These are phyloP conservation scores for Cryptocephalus moraei DNA, from an alignment of 2,888 invertebrate genomes.

Conservation along the genomic window DNA sequence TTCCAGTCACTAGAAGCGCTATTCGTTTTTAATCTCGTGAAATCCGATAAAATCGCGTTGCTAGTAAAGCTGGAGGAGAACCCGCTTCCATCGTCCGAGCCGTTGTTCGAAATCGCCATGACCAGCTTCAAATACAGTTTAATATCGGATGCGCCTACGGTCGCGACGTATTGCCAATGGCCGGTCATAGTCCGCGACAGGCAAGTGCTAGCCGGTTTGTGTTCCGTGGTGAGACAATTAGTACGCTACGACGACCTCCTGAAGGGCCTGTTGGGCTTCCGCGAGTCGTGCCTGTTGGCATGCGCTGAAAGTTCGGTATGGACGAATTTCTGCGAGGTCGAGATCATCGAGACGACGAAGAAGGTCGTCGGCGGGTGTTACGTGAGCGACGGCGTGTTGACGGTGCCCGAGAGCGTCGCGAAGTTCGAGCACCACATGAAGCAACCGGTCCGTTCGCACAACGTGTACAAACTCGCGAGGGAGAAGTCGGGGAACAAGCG, in stretches of 20 bases:
- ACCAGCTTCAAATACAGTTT: too few relatives aligned
- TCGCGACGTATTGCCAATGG: constrained; percentile 38
- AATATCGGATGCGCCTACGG: constrained; percentile 29
- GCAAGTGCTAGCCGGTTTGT: constrained; percentile 64
- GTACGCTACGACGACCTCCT: constrained; percentile 36
- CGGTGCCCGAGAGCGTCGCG: constrained; percentile 58
- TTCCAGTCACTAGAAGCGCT: constrained; percentile 20
- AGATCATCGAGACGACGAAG: constrained; percentile 54
- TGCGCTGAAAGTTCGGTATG: constrained; percentile 79
- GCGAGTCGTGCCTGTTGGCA: constrained; percentile 67
- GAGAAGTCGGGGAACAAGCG: constrained; percentile 37
- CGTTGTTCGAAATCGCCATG: too few relatives aligned
- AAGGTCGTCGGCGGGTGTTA: constrained; percentile 28
- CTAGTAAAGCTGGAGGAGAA: too few relatives aligned
- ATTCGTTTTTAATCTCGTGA: constrained; percentile 9
- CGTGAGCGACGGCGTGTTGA: constrained; percentile 17
- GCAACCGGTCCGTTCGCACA: constrained; percentile 76
- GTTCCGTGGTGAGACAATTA: constrained; percentile 58
- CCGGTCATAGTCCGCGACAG: constrained; percentile 53
- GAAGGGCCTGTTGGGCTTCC: constrained; percentile 61
- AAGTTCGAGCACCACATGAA: constrained; percentile 77
- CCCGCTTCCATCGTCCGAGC: too few relatives aligned
- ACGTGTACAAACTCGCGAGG: constrained; percentile 66
- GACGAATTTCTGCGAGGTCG: constrained; percentile 88
- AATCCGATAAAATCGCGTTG: too few relatives aligned